phyloP scores from a whole-genome alignment of 2,113 vertebrate species.

The Mixornis gularis region DNA sequence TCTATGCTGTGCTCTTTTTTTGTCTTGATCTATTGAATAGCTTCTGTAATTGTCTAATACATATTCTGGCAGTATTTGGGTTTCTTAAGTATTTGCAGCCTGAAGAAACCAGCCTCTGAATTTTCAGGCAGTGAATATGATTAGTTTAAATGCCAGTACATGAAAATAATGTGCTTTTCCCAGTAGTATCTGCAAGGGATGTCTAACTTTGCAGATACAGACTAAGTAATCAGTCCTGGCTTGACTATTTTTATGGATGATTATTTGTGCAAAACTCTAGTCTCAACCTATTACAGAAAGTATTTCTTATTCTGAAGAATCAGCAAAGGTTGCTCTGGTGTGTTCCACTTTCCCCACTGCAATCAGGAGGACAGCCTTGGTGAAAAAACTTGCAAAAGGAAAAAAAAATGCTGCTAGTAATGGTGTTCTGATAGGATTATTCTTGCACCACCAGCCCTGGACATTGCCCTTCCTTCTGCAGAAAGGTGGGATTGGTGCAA shows the following conservation, averaged over 20 bases:
- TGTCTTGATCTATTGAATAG: conserved; percentile 27
- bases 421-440: neutral
- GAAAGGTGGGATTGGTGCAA: neutral
- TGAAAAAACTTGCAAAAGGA: neutral
- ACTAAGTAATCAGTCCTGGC: neutral
- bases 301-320: neutral
- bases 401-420: neutral
- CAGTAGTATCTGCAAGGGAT: neutral
- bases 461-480: neutral
- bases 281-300: neutral
- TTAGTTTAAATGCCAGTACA: neutral
- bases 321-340: neutral
- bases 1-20: neutral
- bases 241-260: neutral
- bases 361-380: neutral
- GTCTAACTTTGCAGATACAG: neutral
- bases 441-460: neutral
- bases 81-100: conserved; percentile 17
- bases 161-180: neutral
- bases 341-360: neutral
- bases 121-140: neutral
- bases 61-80: conserved; percentile 29
- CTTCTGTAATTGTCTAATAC: conserved; percentile 28
- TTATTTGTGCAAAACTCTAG: neutral
- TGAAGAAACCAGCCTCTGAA: neutral